Percentiles rank a stretch among this genome's conserved stretches.
Conservation (phyloP, 1,140 invertebrate species). For the Parasteatoda tepidariorum region DNA sequence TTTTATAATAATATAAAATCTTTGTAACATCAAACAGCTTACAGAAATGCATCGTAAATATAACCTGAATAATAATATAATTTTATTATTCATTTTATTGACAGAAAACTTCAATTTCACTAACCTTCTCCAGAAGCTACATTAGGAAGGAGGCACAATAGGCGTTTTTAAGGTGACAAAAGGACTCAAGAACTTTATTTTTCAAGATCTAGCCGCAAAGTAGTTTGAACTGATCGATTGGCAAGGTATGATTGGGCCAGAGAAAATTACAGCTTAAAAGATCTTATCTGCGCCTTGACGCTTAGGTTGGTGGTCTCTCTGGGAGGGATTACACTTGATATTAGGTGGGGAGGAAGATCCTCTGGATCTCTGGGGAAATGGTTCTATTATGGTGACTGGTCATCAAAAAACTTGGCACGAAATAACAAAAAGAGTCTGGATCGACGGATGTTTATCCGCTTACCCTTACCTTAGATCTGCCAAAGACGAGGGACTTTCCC, state of each 20-base stretch:
- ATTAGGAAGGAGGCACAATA: not conserved
- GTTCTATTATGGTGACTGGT: constrained; percentile 44
- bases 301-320: constrained; percentile 52
- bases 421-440: constrained; percentile 52
- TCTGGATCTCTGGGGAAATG: constrained; percentile 42
- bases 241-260: constrained; percentile 54
- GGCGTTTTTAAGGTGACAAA: not conserved
- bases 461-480: constrained; percentile 24
- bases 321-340: constrained; percentile 58
- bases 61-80: too few species aligned
- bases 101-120: too few species aligned
- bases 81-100: too few species aligned
- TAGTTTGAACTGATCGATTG: constrained; percentile 32
- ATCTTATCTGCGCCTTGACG: constrained; percentile 51
- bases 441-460: constrained; percentile 51
- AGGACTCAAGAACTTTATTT: not conserved
- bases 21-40: too few species aligned
- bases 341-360: constrained; percentile 44
- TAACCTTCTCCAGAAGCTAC: too few species aligned
- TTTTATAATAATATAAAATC: too few species aligned
- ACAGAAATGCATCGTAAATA: too few species aligned
- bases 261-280: constrained; percentile 61
- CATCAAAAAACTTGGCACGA: constrained; percentile 60
- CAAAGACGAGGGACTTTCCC: constrained; percentile 30
- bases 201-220: not conserved